Evolutionary conservation across 2,113 vertebrate genomes (phyloP), one percentile per base, ranked within the genome.

Genomic region (Archocentrus centrarchus): DNA sequence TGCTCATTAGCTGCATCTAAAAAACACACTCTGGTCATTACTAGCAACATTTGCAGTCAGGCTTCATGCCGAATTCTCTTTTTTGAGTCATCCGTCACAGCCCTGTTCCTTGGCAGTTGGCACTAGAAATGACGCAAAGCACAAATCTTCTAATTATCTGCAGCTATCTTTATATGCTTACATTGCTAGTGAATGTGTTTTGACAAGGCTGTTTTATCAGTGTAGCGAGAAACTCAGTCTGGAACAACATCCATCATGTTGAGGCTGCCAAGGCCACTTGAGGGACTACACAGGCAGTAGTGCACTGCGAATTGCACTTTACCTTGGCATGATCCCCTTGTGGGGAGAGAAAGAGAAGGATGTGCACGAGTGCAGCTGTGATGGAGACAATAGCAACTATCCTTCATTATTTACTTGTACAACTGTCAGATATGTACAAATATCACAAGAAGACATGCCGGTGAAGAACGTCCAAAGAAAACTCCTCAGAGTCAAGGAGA

Each of bases 1-100:
- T 83, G 81, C 94, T 96, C 95, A 95, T 96, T 96, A 96, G 87
- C 89, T 82, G 90, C 83, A 80, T 92, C 89, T 91, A 85, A 93
- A 92, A 94, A 92, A 93, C 89, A 92, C 90, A 85, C 93, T 88
- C 87, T 81, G 91, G 91, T 92, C 93, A 94, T 95, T 95, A 95
- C 82, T 82, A 75, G 91, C 84, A 88, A 82, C 92, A 94, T 94
- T 91, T 94, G 90, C 90, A 89, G 92, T 80, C 89, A 80, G 91
- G 87, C 90, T 86, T 91, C 93, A 88, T 47, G 91, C 88, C 85
- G 89, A 84, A 90, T 79, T 63, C 62, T 83, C 76, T 80, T 85
- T 88, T 91, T 91, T 64, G 81, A 92, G 88, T 94, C 90, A 93
- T 95, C 93, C 30, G 88, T 95, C 94, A 91, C 83, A 75, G 86